A percentile compares a stretch with the other conserved stretches of the same genome.
These are phyloP conservation scores for Tetragnatha montana DNA, from an alignment of 2,888 invertebrate species.

Conservation along the genomic window DNA sequence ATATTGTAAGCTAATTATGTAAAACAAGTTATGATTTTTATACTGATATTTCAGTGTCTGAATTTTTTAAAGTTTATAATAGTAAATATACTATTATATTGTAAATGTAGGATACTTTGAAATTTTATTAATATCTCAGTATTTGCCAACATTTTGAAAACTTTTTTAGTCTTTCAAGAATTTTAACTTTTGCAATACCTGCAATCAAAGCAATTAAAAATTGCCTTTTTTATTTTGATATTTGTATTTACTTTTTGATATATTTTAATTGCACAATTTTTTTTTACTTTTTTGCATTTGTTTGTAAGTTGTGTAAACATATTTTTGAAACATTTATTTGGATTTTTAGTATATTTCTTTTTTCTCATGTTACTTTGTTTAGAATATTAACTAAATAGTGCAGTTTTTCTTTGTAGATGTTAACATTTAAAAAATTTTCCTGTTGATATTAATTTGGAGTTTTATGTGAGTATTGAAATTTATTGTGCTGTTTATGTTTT, in stretches of 20 bases:
- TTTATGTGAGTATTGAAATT: not conserved
- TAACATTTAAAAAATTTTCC: not conserved
- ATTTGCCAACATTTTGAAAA: too few relatives aligned
- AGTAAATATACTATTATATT: too few relatives aligned
- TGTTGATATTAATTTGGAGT: not conserved
- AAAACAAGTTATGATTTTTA: too few relatives aligned
- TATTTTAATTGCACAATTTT: not conserved
- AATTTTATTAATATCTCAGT: too few relatives aligned
- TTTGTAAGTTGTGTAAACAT: not conserved
- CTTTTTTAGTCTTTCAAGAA: too few relatives aligned
- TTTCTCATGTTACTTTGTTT: not conserved
- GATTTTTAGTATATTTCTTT: not conserved
- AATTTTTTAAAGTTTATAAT: too few relatives aligned
- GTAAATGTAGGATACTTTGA: too few relatives aligned
- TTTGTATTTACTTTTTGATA: not conserved
- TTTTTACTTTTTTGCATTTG: not conserved
- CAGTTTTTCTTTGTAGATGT: not conserved
- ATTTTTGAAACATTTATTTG: not conserved
- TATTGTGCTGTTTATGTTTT: not conserved
- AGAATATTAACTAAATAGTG: not conserved
- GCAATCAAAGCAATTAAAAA: not conserved
- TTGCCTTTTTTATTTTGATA: not conserved
- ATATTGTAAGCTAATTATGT: too few relatives aligned
- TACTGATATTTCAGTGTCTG: too few relatives aligned
- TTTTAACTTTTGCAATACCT: not conserved